phyloP scores from a whole-genome alignment of 2,113 vertebrate species.

The Grammomys surdaster region DNA sequence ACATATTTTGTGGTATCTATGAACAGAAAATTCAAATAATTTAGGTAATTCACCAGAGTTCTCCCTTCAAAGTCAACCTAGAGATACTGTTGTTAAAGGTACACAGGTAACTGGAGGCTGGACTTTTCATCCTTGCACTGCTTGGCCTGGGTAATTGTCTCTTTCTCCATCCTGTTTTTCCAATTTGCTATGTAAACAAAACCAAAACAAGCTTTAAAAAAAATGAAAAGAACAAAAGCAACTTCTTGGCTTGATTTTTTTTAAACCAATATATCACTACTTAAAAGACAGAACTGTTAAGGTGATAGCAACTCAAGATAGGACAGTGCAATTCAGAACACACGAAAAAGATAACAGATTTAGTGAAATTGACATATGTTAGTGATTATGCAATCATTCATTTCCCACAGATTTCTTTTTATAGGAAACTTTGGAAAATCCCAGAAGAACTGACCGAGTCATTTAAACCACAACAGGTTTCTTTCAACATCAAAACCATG shows the following conservation, averaged over 20 bases:
- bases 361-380: conserved; percentile 89
- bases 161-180: neutral
- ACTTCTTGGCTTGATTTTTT: neutral
- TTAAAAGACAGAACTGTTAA: conserved; percentile 77
- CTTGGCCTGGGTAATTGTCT: neutral
- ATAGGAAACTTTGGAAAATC: conserved; percentile 90
- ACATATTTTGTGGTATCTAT: neutral
- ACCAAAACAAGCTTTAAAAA: neutral
- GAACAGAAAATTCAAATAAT: neutral
- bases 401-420: conserved; percentile 91
- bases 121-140: neutral
- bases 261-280: conserved; percentile 64
- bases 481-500: conserved; percentile 86
- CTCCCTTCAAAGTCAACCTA: neutral
- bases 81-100: neutral
- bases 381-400: conserved; percentile 88
- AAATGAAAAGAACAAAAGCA: neutral
- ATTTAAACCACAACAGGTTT: conserved; percentile 90
- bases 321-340: conserved; percentile 84
- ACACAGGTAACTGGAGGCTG: conserved; percentile 4
- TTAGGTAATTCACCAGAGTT: neutral
- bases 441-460: conserved; percentile 88
- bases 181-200: conserved; percentile 32
- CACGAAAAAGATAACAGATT: conserved; percentile 87
- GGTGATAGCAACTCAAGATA: conserved; percentile 80